Base-by-base conservation (phyloP, 2,888 invertebrate species). In the Dusona sp. region DNA sequence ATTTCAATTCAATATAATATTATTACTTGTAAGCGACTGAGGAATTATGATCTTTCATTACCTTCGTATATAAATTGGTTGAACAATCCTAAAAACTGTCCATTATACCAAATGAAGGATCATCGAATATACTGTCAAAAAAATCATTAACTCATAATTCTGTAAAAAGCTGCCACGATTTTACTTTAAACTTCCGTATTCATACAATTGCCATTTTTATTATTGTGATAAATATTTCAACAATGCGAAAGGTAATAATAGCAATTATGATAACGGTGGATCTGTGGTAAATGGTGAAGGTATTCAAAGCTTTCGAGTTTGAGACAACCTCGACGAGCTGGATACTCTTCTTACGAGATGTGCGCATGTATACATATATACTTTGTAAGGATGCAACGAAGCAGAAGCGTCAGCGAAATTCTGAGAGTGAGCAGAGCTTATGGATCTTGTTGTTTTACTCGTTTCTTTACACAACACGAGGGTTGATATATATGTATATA, bases 401-500 rank as follows among this genome's bases (percentile, higher is more conserved):
- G 79, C 61, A 79, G 79, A 64, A 79, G 79, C 70, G 45, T 79
- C 79, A 48, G 79, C 61, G 22, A 36, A 79, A 72, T 33, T 78
- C 78, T 64, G 72, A 45, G 79, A 57, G 61, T 45, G 79, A 67
- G 67, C 65, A 51, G 48, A 29, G 45, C 48, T 67, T 38, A n/a
- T 42, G 45, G 45, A 29, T 54, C 70, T 6, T 36, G 67, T 16
- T 79, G 45, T 72, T 48, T 72, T 64, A 45, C 72, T 48, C 64
- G 45, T 64, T 64, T 45, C 48, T 78, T 29, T 25, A 42, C 42
- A 48, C 16, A 29, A 36, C 33, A 22, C 13, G 67, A 61, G 48
- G 29, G 29, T 29, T 16, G 16, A 29, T 36, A 13, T 7, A 25
- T 65, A 22, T 36, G 89, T 90, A 89, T 86, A 84, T 36, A 82